A percentile compares a stretch with the other conserved stretches of the same genome.
These are phyloP conservation scores for Fabriciana adippe DNA, from an alignment of 2,888 invertebrate genomes.

Conservation along the genomic window DNA sequence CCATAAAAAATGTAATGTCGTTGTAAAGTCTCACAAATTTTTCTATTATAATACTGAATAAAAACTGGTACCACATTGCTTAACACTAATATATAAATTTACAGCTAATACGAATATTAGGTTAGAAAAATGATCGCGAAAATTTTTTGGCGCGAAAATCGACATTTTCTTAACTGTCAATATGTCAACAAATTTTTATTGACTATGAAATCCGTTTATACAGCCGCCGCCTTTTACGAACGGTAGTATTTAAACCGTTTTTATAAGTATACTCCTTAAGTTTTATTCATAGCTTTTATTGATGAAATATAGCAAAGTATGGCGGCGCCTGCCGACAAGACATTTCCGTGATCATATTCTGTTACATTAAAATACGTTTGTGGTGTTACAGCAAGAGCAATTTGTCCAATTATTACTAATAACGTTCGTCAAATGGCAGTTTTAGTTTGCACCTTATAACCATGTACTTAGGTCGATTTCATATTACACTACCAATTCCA, in stretches of 20 bases:
- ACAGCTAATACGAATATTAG: slow-evolving; percentile 33
- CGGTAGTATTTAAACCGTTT: neutral
- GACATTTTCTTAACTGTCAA: slow-evolving; percentile 24
- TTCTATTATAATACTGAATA: slow-evolving; percentile 74
- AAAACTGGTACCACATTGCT: slow-evolving; percentile 69
- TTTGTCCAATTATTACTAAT: slow-evolving; percentile 27
- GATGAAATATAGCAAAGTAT: too few species aligned
- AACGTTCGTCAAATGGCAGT: slow-evolving; percentile 56
- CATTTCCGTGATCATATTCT: slow-evolving; percentile 34
- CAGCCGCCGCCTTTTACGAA: slow-evolving; percentile 1
- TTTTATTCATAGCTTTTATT: neutral
- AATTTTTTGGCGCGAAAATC: slow-evolving; percentile 32
- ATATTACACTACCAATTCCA: slow-evolving; percentile 57
- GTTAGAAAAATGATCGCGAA: slow-evolving; percentile 37
- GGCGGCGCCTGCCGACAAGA: neutral
- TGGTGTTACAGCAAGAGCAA: slow-evolving; percentile 34
- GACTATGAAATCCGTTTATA: slow-evolving; percentile 13
- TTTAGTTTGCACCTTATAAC: slow-evolving; percentile 59
- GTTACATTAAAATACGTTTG: slow-evolving; percentile 30
- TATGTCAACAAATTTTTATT: slow-evolving; percentile 13
- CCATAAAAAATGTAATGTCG: slow-evolving; percentile 67
- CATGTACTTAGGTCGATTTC: slow-evolving; percentile 50
- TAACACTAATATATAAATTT: slow-evolving; percentile 52
- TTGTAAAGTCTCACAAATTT: slow-evolving; percentile 79
- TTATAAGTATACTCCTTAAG: slow-evolving; percentile 6